phyloP scores from a whole-genome alignment of 2,113 vertebrate species.

The Leptosomus discolor region DNA sequence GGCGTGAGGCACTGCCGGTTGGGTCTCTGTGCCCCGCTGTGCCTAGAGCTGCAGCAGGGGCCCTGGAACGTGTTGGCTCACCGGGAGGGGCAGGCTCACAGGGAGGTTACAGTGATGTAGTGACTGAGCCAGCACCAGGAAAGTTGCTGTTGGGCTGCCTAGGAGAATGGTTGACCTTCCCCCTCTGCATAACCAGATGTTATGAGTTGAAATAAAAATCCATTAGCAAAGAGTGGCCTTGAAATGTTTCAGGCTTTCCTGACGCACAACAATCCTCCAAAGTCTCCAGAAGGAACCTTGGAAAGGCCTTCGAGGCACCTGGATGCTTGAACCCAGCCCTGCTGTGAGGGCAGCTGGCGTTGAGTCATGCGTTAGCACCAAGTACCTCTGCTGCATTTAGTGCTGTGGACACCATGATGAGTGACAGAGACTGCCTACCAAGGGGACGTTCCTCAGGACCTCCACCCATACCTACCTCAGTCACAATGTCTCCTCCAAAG shows the following conservation, averaged over 20 bases:
- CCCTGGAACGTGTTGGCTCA: neutral
- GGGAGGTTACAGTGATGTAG: rapidly evolving
- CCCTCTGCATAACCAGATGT: neutral
- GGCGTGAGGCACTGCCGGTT: too few relatives aligned
- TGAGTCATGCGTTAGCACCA: neutral
- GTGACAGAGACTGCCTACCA: neutral
- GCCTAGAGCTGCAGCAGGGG: neutral
- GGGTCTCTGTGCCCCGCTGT: rapidly evolving
- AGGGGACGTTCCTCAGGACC: rapidly evolving
- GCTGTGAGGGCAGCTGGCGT: neutral
- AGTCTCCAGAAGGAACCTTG: neutral
- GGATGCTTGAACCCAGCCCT: neutral
- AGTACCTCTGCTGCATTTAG: neutral
- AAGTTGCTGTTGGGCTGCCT: neutral
- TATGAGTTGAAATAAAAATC: neutral
- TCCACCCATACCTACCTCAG: neutral
- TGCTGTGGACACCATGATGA: too few relatives aligned
- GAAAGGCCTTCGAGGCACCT: rapidly evolving
- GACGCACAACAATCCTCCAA: neutral
- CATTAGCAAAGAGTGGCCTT: neutral
- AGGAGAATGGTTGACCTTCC: neutral
- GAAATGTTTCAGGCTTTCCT: neutral
- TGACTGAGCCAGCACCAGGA: rapidly evolving
- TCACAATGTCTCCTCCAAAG: neutral
- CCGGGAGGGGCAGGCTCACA: neutral